Conservation (phyloP, 2,113 vertebrate genomes). For the Athene noctua region DNA sequence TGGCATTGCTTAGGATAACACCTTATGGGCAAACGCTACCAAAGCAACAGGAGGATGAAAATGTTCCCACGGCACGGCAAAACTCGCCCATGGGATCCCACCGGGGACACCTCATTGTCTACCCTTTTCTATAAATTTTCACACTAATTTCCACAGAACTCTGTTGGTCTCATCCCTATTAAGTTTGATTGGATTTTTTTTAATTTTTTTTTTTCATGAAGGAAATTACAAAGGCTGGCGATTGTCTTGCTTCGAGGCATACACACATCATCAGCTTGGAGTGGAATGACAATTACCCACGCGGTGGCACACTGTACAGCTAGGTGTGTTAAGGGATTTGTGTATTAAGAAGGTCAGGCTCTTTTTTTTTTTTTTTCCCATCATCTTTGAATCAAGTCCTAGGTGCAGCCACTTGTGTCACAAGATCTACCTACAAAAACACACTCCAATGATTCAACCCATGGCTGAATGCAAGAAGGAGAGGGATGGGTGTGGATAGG, state of each 20-base stretch:
- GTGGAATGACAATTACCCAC: not conserved
- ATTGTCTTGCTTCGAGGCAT: not conserved
- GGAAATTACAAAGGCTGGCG: not conserved
- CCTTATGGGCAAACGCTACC: not conserved
- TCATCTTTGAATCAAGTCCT: not conserved
- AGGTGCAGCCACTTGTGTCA: not conserved
- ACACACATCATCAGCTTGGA: accelerated
- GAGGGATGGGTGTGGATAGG: not conserved
- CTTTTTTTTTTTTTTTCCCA: too few species aligned
- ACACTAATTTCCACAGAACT: not conserved
- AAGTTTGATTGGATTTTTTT: not conserved
- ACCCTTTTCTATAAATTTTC: not conserved
- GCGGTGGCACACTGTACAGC: accelerated
- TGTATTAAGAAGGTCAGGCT: not conserved
- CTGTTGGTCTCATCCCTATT: not conserved
- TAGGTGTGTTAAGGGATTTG: not conserved
- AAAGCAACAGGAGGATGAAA: not conserved
- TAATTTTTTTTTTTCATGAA: not conserved
- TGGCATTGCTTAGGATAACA: slow-evolving; percentile 20
- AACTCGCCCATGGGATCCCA: not conserved
- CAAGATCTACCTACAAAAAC: not conserved
- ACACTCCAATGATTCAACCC: not conserved
- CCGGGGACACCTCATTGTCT: not conserved
- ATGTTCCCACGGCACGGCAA: not conserved
- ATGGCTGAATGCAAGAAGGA: not conserved